These are phyloP conservation scores for Psilopsiagon aymara DNA, from an alignment of 2,113 vertebrate species.

Conservation along the genomic window DNA sequence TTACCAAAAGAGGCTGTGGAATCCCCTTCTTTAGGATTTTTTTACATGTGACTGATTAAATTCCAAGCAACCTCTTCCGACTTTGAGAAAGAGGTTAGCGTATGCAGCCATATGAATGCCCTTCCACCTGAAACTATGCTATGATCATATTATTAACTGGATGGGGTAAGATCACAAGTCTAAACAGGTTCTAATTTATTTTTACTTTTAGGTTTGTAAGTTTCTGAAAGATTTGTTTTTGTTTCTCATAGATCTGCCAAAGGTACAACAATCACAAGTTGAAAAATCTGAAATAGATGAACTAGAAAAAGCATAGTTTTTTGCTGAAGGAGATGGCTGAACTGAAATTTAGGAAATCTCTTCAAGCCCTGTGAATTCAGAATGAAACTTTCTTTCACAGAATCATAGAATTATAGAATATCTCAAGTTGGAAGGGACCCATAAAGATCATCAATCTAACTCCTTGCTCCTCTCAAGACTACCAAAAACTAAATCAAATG, in stretches of 20 bases:
- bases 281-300: background rate
- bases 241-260: background rate
- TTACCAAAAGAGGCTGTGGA: background rate
- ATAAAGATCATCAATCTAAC: background rate
- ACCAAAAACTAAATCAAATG: background rate
- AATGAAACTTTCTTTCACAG: background rate
- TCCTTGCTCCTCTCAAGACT: background rate
- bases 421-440: background rate
- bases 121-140: background rate
- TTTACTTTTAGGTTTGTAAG: background rate
- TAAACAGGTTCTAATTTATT: background rate
- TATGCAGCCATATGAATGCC: background rate
- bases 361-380: background rate
- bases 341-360: background rate
- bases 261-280: background rate
- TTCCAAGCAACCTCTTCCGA: background rate
- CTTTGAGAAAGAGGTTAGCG: background rate
- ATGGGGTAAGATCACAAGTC: background rate
- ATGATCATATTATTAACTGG: background rate
- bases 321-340: background rate
- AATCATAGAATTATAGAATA: background rate
- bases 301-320: background rate
- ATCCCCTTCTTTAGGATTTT: background rate
- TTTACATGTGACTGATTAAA: background rate
- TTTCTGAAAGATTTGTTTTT: background rate